Evolutionary conservation across 2,113 vertebrate species (phyloP), one percentile per base, ranked within the genome.

Genomic region (Philantomba maxwellii): DNA sequence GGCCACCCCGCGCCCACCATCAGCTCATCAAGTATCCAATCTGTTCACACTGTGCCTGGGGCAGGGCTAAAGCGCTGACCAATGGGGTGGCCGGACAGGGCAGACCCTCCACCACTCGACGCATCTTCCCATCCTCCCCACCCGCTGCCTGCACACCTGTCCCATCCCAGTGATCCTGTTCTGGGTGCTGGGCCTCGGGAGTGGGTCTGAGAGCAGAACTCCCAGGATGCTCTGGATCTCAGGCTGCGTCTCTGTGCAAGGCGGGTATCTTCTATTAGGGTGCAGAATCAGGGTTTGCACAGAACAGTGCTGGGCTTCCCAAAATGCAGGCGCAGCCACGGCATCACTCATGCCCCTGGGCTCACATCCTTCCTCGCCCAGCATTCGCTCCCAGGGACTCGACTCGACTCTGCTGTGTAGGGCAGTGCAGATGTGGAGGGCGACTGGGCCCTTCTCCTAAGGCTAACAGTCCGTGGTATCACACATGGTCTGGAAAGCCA

Each of bases 31-130:
- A 80, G 30, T n/a, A 17, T 3, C 14, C 92, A 55, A 14, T 0
- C 26, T 36, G 51, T 8, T 58, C 49, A 23, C 2, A 14, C 16
- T 1, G 4, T 30, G 49, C 16, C 30, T n/a, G 26, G 0, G 10
- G 14, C 19, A n/a, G 21, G 78, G 47, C 11, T 21, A 51, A 21
- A 23, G 49, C 14, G 26, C 49, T 5, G 73, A 60, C 26, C 39
- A 19, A 6, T 0, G 0, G n/a, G 45, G 19, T 26, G 9, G 1
- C 47, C 0, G 0, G 78, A 4, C 7, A 7, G 47, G 30, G 47
- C n/a, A 33, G n/a, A 33, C 26, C 47, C 36, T 55, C 30, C 6
- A 10, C 23, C 60, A 11, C 36, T 17, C 0, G 1, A 14, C 0
- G 4, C 19, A 19, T 16, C 49, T 17, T 11, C 23, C 36, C 6